Evolutionary conservation across 2,888 invertebrate species (phyloP), one percentile per base, ranked within the genome.

Genomic region (Dendrolimus pini): DNA sequence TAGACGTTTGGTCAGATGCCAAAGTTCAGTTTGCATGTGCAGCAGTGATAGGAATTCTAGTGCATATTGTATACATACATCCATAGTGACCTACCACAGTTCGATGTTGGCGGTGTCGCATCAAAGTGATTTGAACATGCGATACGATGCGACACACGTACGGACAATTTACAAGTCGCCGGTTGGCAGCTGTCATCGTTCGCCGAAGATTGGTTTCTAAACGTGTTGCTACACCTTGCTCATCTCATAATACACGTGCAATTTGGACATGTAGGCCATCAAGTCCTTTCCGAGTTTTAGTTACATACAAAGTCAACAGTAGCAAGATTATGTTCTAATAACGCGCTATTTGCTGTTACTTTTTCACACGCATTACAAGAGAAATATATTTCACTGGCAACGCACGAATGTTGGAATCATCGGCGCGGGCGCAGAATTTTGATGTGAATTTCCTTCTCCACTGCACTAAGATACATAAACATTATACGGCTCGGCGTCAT

Each of bases 381-480:
- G 83, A 83, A 84, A 83, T 85, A 74, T 74, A 75, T 75, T 87
- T 83, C 71, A 72, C 75, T 80, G 82, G 79, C 89, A 69, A 71
- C 72, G 75, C 88, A 87, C 87, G 88, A 82, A 78, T 79, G 82
- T 75, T 82, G 79, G 83, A 82, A 83, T 85, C 86, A 85, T 78
- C 83, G 80, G 71, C 78, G 82, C 78, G 66, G 71, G 78, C 80
- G 85, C 85, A 83, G 90, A 89, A 90, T 89, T 78, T 77, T 80
- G 85, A 90, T 89, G 82, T 78, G 85, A 81, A 78, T 86, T 86
- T 87, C 85, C 87, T 88, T 75, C 82, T 81, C 78, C 75, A 78
- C 65, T 80, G 78, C 80, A 81, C 76, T 77, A 59, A 62, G 75
- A 85, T 85, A 81, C 83, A 88, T 86, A 85, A 84, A 88, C 85